Percentiles rank a stretch among this genome's conserved stretches.
phyloP scores from a whole-genome alignment of 2,797 vertebrate genomes.

The Urocyon cinereoargenteus region DNA sequence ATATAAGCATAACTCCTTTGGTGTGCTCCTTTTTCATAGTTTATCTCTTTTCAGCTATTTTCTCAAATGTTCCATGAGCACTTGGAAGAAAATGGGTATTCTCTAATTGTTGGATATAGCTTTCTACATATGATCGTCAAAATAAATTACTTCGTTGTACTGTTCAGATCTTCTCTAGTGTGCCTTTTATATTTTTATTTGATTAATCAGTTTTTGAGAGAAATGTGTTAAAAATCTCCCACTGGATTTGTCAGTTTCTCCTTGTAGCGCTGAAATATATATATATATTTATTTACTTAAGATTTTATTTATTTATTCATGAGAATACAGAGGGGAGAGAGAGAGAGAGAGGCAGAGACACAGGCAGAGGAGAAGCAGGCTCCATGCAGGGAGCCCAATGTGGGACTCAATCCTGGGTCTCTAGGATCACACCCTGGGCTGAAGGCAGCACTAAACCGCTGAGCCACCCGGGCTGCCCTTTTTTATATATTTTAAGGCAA shows the following conservation, averaged over 20 bases:
- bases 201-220: background rate
- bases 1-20: background rate
- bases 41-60: conserved; percentile 1
- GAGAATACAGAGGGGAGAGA: too few relatives aligned
- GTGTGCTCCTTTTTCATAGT: background rate
- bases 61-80: background rate
- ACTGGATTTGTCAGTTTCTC: background rate
- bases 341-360: too few relatives aligned
- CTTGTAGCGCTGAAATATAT: background rate
- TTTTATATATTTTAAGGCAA: background rate
- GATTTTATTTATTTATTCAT: too few relatives aligned
- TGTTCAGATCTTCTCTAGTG: background rate
- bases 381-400: too few relatives aligned
- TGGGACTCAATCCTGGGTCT: too few relatives aligned
- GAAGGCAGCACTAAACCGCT: too few relatives aligned
- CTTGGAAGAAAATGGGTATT: background rate
- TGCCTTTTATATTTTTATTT: conserved; percentile 36
- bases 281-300: too few relatives aligned
- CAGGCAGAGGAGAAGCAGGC: too few relatives aligned
- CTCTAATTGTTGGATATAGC: background rate
- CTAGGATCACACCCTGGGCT: too few relatives aligned
- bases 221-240: background rate
- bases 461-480: background rate
- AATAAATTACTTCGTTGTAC: background rate
- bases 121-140: background rate